phyloP scores from a whole-genome alignment of 2,888 invertebrate genomes.

The Andricus quercusramuli region DNA sequence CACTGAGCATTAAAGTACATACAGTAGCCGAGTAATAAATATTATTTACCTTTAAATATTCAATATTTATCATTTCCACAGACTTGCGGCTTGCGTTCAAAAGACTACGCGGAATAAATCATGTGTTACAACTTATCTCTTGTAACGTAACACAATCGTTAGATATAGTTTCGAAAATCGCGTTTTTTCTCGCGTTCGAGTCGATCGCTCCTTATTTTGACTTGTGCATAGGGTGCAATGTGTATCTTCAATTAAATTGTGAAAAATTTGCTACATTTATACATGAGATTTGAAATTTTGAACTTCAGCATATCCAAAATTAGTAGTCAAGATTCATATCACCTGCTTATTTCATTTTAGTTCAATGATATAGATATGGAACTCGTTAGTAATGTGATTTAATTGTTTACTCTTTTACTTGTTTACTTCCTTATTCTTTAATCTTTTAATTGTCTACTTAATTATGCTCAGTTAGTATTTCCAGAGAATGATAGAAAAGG shows the following conservation, averaged over 20 bases:
- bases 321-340: slow-evolving; percentile 13
- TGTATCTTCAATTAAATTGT: not conserved
- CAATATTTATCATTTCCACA: slow-evolving; percentile 48
- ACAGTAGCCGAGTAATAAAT: slow-evolving; percentile 53
- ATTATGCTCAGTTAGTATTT: not conserved
- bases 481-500: slow-evolving; percentile 10
- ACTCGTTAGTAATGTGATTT: slow-evolving; percentile 7
- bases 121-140: slow-evolving; percentile 2
- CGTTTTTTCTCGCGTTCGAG: slow-evolving; percentile 18
- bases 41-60: slow-evolving; percentile 54
- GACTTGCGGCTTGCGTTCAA: slow-evolving; percentile 34
- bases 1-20: slow-evolving; percentile 37
- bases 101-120: slow-evolving; percentile 30
- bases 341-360: not conserved
- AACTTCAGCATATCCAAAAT: not conserved
- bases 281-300: not conserved
- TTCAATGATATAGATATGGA: slow-evolving; percentile 22
- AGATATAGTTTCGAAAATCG: slow-evolving; percentile 19
- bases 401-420: slow-evolving; percentile 1
- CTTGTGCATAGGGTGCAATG: slow-evolving; percentile 34
- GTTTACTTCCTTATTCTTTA: not conserved
- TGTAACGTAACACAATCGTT: slow-evolving; percentile 20
- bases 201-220: slow-evolving; percentile 15
- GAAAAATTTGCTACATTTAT: slow-evolving; percentile 1
- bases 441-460: not conserved